Base-by-base conservation (phyloP, 2,888 invertebrate genomes). In the Thera obeliscata region DNA sequence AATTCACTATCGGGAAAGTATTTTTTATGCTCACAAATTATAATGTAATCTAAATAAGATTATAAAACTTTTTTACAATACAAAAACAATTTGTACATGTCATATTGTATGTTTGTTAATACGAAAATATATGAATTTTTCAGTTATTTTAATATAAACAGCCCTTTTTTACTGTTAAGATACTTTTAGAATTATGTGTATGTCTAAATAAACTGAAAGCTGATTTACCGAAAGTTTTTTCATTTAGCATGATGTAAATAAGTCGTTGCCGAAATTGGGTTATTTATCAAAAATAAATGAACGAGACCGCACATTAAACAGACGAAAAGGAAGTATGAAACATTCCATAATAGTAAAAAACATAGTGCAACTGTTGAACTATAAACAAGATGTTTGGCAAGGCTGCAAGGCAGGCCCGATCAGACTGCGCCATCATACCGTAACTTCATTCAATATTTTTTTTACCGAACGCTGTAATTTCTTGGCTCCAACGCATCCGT, bases 401-500 rank as follows among this genome's bases (percentile, higher is more conserved):
- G 78, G 83, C 84, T 87, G 90, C 91, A 84, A 83, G 85, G 81
- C 81, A 83, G 79, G 81, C 84, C 85, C 86, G 90, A 90, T 90
- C 85, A 88, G 84, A 86, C 84, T 87, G 90, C 88, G 88, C 89
- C 89, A 89, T 89, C 91, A 89, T 89, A 88, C 88, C 88, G 82
- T 77, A 84, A 82, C 85, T 91, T 93, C 92, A 93, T 93, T 93
- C 93, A 94, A 93, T 92, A 91, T 90, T 91, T 92, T 93, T 91
- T 91, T 90, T 89, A 85, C 89, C 89, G 89, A 92, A 92, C 91
- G 84, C 86, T 89, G 91, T 91, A 91, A 91, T 93, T 93, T 93
- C 92, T 92, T 93, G 92, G 93, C 93, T 91, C 92, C 87, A 91
- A 93, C 92, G 90, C 92, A 90, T 92, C 91, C 91, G 93, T 91